phyloP scores from a whole-genome alignment of 2,888 invertebrate species.

The Trichacis sp. region DNA sequence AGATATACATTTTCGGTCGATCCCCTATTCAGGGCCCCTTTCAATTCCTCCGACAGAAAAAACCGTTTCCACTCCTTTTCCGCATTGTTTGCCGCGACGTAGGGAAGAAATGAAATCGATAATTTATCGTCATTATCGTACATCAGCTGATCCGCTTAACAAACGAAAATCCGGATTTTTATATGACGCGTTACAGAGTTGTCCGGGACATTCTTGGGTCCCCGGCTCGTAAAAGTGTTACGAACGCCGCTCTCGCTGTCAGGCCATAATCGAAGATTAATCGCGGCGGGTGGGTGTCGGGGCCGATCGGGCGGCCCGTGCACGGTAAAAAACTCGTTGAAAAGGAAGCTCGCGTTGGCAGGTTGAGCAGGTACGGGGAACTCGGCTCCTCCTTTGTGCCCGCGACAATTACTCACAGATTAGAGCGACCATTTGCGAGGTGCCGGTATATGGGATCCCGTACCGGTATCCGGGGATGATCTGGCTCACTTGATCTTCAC shows the following conservation, averaged over 20 bases:
- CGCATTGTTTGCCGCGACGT: constrained; percentile 24
- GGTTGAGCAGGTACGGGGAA: constrained; percentile 51
- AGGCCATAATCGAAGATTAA: constrained; percentile 68
- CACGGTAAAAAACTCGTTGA: constrained; percentile 18
- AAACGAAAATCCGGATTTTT: constrained; percentile 20
- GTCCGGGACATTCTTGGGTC: constrained; percentile 33
- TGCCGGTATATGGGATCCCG: constrained; percentile 22
- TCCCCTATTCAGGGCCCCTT: background rate
- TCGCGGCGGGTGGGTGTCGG: constrained; percentile 57
- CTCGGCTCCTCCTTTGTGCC: constrained; percentile 53
- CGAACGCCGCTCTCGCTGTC: constrained; percentile 59
- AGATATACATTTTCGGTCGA: background rate
- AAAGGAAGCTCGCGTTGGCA: constrained; percentile 38
- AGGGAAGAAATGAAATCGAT: constrained; percentile 17
- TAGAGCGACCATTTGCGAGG: constrained; percentile 65
- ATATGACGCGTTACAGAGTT: constrained; percentile 20
- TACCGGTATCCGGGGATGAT: constrained; percentile 49
- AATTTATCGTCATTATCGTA: constrained; percentile 42
- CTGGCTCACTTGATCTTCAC: constrained; percentile 58
- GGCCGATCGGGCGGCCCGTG: constrained; percentile 47
- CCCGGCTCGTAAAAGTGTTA: constrained; percentile 61
- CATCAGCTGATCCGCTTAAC: constrained; percentile 41
- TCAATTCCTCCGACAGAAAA: background rate
- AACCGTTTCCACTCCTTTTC: constrained; percentile 19
- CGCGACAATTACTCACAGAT: constrained; percentile 67